Base-by-base conservation (phyloP, 1,140 invertebrate genomes). In the Oncopeltus fasciatus region DNA sequence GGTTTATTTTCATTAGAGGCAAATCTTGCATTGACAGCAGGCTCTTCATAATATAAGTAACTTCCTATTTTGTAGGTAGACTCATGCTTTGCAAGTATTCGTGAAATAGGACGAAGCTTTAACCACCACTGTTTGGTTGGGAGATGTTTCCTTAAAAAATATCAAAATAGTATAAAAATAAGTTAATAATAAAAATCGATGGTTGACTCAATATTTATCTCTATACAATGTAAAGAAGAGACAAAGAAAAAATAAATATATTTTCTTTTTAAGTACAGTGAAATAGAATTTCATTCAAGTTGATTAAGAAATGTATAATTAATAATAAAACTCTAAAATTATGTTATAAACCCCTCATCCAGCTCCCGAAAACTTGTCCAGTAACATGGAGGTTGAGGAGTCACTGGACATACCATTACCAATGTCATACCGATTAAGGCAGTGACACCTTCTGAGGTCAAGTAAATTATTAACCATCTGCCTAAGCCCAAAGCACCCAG, bases 51-150 rank as follows among this genome's bases (percentile, higher is more conserved):
- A 14, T 38, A 8, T 14, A 38, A 8, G 31, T 20, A 57, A 8
- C 27, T 18, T 14, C 88, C 88, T 74, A 95, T 91, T 73, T 92
- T 85, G 70, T 97, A 97, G 0, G 88, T 87, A 5, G 87, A 92
- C 66, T 94, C 90, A 72, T 99, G 96, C 74, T 98, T 98, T 26
- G 97, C 95, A 59, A 99, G 75, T 70, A 99, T 98, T 75, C 96
- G 86, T 38, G 98, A 76, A 26, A 99, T 76, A 0, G 95, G 92
- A 62, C 96, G 86, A 47, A 99, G 74, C 71, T 96, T 97, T 75
- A 98, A 81, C 95, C 95, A 99, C 96, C 96, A 99, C 71, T 99
- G 92, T 65, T 88, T 81, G 65, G 85, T 88, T 8, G 93, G 90
- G 70, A 96, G 88, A 71, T 94, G 86, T 77, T 95, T 88, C 2